Evolutionary conservation across 30 jellyfish, hydroid and myxozoan genomes (phyloP).

Genomic region (Aurelia sp.): DNA sequence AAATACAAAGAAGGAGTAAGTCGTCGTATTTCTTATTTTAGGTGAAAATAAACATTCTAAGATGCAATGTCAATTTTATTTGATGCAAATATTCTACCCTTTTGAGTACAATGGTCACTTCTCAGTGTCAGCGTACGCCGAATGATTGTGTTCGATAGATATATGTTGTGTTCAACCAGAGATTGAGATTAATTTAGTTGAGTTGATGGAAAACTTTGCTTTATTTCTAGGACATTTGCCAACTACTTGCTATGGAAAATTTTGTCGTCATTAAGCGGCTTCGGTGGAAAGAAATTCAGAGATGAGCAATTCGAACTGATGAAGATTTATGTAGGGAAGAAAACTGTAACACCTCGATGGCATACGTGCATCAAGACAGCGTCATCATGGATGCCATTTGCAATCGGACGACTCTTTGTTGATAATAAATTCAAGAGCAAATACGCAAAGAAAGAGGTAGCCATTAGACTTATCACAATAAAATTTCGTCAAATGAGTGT

Average conservation of each 20-base stretch:
- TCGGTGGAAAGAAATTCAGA: constrained; percentile 34
- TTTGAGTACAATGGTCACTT: neutral
- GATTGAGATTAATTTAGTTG: too few species aligned
- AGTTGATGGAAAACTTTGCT: neutral
- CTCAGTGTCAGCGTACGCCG: neutral
- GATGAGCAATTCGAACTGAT: constrained; percentile 10
- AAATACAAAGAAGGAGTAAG: constrained; percentile 42
- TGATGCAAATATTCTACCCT: too few species aligned
- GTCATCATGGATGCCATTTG: constrained; percentile 47
- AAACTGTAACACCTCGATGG: constrained; percentile 35
- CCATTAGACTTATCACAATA: neutral
- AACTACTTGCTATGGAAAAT: constrained; percentile 52
- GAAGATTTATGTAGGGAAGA: constrained; percentile 26
- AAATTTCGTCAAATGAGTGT: too few species aligned
- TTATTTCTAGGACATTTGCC: constrained; percentile 40
- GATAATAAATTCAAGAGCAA: constrained; percentile 50
- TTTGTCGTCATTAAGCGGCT: neutral
- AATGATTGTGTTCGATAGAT: neutral
- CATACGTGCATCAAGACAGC: constrained; percentile 6
- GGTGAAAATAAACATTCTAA: neutral
- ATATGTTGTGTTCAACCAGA: too few species aligned
- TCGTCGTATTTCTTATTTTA: too few species aligned
- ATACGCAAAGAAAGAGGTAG: constrained; percentile 48
- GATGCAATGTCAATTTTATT: neutral
- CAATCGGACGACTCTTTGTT: constrained; percentile 46